Conservation (phyloP, 1,140 invertebrate genomes). For the Notospermus geniculatus region DNA sequence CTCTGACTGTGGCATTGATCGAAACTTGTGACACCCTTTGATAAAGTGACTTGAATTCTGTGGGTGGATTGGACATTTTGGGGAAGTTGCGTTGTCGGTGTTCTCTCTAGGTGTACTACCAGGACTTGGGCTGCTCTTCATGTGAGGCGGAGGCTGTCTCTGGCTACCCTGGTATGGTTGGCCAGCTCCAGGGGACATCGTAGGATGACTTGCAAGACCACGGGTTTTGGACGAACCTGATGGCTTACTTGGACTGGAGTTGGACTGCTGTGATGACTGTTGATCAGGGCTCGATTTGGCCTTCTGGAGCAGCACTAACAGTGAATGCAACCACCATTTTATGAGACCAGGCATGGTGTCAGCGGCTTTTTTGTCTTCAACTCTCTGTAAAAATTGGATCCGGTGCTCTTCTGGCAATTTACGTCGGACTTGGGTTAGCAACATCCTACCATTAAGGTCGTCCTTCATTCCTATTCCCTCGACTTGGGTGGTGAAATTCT, state of each 20-base stretch:
- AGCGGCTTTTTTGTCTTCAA: background rate
- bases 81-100: too few relatives aligned
- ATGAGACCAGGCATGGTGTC: background rate
- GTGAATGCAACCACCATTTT: background rate
- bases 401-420: background rate
- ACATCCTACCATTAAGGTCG: background rate
- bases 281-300: background rate
- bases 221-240: background rate
- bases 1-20: background rate
- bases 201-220: background rate
- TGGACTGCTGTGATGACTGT: background rate
- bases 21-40: background rate
- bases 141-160: background rate
- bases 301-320: background rate
- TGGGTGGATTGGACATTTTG: background rate
- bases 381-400: background rate
- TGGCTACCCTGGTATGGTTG: too few relatives aligned
- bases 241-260: background rate
- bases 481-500: background rate
- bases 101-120: background rate
- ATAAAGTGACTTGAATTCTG: background rate
- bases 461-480: background rate
- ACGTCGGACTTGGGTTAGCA: background rate
- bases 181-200: conserved; percentile 1
- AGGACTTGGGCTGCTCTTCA: background rate